These are phyloP conservation scores for Bimastos eiseni DNA, from an alignment of 2,888 invertebrate genomes.

Conservation along the genomic window DNA sequence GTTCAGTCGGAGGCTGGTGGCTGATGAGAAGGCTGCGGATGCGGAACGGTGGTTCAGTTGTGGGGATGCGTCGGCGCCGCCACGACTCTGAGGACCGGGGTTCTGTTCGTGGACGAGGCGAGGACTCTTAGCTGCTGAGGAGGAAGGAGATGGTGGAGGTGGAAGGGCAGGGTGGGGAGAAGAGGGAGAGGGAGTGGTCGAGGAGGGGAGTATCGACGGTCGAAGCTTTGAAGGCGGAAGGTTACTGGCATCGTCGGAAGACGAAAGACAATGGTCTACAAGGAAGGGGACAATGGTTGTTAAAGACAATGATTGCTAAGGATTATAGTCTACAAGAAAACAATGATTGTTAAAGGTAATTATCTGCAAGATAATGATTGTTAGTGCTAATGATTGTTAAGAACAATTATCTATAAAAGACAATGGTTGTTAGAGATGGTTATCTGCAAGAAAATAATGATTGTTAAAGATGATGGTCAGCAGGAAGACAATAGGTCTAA, in stretches of 20 bases:
- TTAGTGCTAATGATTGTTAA: not conserved
- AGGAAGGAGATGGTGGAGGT: too few relatives aligned
- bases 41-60: not conserved
- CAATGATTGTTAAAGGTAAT: not conserved
- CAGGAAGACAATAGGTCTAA: too few relatives aligned
- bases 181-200: not conserved
- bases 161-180: not conserved
- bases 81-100: not conserved
- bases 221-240: not conserved
- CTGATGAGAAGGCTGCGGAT: not conserved
- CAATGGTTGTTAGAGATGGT: not conserved
- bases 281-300: not conserved
- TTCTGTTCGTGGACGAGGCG: not conserved
- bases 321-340: not conserved
- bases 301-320: not conserved
- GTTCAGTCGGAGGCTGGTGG: not conserved
- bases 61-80: not conserved
- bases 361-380: not conserved
- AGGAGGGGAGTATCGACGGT: not conserved
- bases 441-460: not conserved
- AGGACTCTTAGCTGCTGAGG: not conserved
- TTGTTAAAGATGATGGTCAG: too few relatives aligned
- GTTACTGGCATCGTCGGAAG: not conserved
- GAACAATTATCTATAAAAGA: not conserved
- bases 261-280: conserved; percentile 14